phyloP scores from a whole-genome alignment of 1,140 invertebrate species.

The Lordiphosa collinella region DNA sequence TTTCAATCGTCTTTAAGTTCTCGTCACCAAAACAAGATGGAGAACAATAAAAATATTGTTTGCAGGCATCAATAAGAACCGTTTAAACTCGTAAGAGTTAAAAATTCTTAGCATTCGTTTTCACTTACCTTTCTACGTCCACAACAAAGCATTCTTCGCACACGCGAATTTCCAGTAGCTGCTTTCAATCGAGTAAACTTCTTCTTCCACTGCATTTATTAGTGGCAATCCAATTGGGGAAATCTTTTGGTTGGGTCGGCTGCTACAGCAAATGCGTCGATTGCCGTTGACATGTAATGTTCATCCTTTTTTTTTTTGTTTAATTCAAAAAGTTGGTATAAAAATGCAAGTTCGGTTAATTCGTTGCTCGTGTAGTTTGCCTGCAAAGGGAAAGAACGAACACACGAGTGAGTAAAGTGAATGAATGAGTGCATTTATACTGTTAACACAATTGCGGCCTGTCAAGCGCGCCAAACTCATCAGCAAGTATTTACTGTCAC shows the following conservation, averaged over 20 bases:
- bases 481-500: constrained; percentile 66
- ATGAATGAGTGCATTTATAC: constrained; percentile 6
- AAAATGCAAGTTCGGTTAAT: constrained; percentile 65
- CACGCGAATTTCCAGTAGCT: constrained; percentile 85
- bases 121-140: constrained; percentile 89
- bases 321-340: constrained; percentile 35
- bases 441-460: constrained; percentile 21
- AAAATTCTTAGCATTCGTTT: too few species aligned
- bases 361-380: constrained; percentile 56
- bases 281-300: constrained; percentile 34
- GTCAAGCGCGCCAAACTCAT: constrained; percentile 28
- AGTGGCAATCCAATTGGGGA: constrained; percentile 72
- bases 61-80: too few species aligned
- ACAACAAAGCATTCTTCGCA: constrained; percentile 92
- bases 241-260: constrained; percentile 29
- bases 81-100: too few species aligned
- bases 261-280: constrained; percentile 5
- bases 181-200: constrained; percentile 87
- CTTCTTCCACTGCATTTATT: constrained; percentile 87
- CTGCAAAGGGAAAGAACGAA: constrained; percentile 31
- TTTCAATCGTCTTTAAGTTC: too few species aligned
- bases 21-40: too few species aligned
- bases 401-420: constrained; percentile 3
- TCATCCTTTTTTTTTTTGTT: constrained; percentile 14
- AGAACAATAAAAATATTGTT: too few species aligned